A percentile compares a stretch with the other conserved stretches of the same genome.
phyloP scores from a whole-genome alignment of 2,113 vertebrate species.

The Scopus umbretta region DNA sequence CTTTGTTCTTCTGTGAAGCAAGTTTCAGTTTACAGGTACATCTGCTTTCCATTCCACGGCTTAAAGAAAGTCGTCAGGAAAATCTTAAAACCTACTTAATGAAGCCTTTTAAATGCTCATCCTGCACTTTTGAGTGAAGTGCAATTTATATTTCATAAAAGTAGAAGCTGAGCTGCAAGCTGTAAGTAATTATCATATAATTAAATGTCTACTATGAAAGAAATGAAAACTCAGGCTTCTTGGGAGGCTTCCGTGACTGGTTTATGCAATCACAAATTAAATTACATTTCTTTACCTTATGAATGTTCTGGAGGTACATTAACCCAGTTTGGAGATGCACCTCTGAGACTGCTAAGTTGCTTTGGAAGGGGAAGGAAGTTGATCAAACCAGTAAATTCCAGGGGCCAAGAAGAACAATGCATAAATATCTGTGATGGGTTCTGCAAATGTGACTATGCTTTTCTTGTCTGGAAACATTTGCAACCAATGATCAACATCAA shows the following conservation, averaged over 20 bases:
- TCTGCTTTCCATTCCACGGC: conserved; percentile 50
- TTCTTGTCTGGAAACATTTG: neutral
- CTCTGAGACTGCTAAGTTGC: conserved; percentile 4
- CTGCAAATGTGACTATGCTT: neutral
- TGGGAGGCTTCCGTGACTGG: conserved; percentile 60
- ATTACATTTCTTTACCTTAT: conserved; percentile 66
- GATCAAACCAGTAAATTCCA: neutral
- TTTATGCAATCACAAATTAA: conserved; percentile 70
- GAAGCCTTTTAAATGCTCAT: conserved; percentile 74
- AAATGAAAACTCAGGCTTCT: conserved; percentile 65
- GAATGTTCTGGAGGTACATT: conserved; percentile 38
- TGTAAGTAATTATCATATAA: conserved; percentile 79
- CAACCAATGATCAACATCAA: neutral
- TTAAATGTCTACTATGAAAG: conserved; percentile 75
- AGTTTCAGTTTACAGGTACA: conserved; percentile 62
- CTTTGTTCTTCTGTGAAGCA: conserved; percentile 45
- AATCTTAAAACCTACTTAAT: conserved; percentile 69
- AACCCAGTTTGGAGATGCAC: conserved; percentile 28
- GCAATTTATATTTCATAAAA: conserved; percentile 78
- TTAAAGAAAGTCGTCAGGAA: conserved; percentile 58
- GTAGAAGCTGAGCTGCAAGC: conserved; percentile 71
- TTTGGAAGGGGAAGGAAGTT: neutral
- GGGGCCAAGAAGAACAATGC: neutral
- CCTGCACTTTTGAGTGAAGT: conserved; percentile 74
- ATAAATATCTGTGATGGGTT: neutral